These are phyloP conservation scores for Alectura lathami DNA, from an alignment of 2,113 vertebrate genomes.

Conservation along the genomic window DNA sequence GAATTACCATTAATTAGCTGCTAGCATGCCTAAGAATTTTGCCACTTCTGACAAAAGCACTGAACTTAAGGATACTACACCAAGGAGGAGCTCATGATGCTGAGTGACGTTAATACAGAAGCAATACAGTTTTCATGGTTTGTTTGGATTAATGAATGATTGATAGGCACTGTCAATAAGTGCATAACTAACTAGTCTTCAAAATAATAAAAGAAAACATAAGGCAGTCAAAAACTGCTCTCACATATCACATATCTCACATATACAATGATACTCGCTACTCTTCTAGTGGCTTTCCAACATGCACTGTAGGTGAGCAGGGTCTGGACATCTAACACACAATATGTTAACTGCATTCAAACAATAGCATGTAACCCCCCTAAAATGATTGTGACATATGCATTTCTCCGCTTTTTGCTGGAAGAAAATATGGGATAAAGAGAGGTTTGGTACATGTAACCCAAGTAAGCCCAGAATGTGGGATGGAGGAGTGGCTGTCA, in stretches of 20 bases:
- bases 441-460: not conserved
- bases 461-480: not conserved
- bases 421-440: not conserved
- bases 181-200: not conserved
- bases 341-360: not conserved
- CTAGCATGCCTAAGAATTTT: not conserved
- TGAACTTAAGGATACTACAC: not conserved
- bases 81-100: not conserved
- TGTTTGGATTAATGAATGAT: not conserved
- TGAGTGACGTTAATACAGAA: not conserved
- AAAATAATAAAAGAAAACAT: not conserved
- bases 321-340: not conserved
- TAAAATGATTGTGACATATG: not conserved
- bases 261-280: not conserved
- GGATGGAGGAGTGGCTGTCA: not conserved
- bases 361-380: not conserved
- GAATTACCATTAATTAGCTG: not conserved
- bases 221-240: not conserved
- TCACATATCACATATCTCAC: not conserved
- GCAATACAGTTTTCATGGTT: not conserved
- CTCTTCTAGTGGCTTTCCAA: not conserved
- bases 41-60: not conserved
- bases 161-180: not conserved
- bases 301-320: not conserved
- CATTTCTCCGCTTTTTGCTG: not conserved